These are phyloP conservation scores for Leptinotarsa lineolata DNA, from an alignment of 1,140 invertebrate genomes.

Conservation along the genomic window DNA sequence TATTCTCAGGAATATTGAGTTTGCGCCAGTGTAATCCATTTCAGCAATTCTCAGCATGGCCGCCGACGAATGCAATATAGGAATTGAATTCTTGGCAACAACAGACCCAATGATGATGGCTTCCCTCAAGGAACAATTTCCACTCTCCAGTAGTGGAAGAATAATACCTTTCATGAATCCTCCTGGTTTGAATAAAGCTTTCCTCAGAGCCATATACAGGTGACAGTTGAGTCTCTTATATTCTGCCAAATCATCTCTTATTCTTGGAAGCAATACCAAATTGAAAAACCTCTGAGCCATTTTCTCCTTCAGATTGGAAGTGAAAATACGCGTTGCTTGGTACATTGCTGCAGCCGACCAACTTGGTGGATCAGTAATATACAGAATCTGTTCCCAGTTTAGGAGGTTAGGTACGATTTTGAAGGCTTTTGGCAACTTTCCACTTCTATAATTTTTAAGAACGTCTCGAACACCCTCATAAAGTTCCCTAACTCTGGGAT, in stretches of 20 bases:
- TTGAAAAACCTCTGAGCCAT: slow-evolving; percentile 98
- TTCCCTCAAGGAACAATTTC: slow-evolving; percentile 92
- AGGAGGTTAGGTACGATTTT: slow-evolving; percentile 91
- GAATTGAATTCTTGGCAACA: slow-evolving; percentile 88
- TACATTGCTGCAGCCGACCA: slow-evolving; percentile 97
- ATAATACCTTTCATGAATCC: slow-evolving; percentile 95
- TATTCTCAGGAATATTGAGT: slow-evolving; percentile 92
- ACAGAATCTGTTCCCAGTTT: slow-evolving; percentile 97
- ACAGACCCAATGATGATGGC: slow-evolving; percentile 95
- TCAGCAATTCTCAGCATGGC: slow-evolving; percentile 95
- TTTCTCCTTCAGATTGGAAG: slow-evolving; percentile 93
- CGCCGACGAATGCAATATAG: slow-evolving; percentile 94
- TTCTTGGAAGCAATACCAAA: slow-evolving; percentile 86
- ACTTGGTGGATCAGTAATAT: slow-evolving; percentile 79
- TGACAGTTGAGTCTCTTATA: slow-evolving; percentile 97
- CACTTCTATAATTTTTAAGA: slow-evolving; percentile 87
- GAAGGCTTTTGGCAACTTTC: slow-evolving; percentile 97
- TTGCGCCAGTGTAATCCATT: slow-evolving; percentile 98
- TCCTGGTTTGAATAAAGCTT: slow-evolving; percentile 94
- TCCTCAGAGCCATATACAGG: slow-evolving; percentile 91
- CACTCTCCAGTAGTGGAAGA: slow-evolving; percentile 63
- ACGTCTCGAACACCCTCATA: slow-evolving; percentile 90
- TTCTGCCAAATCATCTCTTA: slow-evolving; percentile 93
- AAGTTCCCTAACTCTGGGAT: slow-evolving; percentile 77
- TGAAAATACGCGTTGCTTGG: slow-evolving; percentile 91